These are phyloP conservation scores for Varanus salvator DNA, from an alignment of 2,113 vertebrate genomes.

Conservation along the genomic window DNA sequence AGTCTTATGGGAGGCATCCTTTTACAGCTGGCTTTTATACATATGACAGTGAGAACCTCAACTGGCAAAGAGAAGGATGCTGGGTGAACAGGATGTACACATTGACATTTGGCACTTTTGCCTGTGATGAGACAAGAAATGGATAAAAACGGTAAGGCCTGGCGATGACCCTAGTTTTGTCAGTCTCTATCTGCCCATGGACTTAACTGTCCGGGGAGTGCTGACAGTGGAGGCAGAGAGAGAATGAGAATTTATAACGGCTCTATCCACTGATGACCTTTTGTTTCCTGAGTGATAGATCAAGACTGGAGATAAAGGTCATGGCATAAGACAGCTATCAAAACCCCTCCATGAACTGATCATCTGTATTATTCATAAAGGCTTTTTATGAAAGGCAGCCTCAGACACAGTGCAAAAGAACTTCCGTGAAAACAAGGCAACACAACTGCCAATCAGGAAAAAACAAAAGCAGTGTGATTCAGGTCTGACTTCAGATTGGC, in stretches of 20 bases:
- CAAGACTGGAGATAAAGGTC: slow-evolving; percentile 55
- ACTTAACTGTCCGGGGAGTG: not conserved
- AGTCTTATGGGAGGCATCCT: slow-evolving; percentile 6
- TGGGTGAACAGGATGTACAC: not conserved
- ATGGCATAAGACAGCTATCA: slow-evolving; percentile 27
- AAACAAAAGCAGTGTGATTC: not conserved
- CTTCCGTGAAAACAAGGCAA: slow-evolving; percentile 50
- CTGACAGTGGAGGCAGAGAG: not conserved
- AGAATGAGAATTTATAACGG: not conserved
- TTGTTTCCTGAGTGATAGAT: slow-evolving; percentile 46
- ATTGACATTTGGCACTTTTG: slow-evolving; percentile 18
- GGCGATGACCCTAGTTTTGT: slow-evolving; percentile 15
- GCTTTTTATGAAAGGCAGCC: slow-evolving; percentile 4
- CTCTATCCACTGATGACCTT: slow-evolving; percentile 26
- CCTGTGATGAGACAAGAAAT: slow-evolving; percentile 5
- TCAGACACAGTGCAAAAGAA: slow-evolving; percentile 28
- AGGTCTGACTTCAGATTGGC: slow-evolving; percentile 20
- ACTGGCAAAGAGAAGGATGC: slow-evolving; percentile 1
- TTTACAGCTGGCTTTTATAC: not conserved
- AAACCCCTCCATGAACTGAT: slow-evolving; percentile 41
- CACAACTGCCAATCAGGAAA: slow-evolving; percentile 40
- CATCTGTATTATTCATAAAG: slow-evolving; percentile 51
- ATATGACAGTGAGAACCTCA: slow-evolving; percentile 10
- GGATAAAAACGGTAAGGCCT: slow-evolving; percentile 30
- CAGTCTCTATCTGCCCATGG: slow-evolving; percentile 29